These are phyloP conservation scores for Procapra przewalskii DNA, from an alignment of 2,113 vertebrate genomes.

Conservation along the genomic window DNA sequence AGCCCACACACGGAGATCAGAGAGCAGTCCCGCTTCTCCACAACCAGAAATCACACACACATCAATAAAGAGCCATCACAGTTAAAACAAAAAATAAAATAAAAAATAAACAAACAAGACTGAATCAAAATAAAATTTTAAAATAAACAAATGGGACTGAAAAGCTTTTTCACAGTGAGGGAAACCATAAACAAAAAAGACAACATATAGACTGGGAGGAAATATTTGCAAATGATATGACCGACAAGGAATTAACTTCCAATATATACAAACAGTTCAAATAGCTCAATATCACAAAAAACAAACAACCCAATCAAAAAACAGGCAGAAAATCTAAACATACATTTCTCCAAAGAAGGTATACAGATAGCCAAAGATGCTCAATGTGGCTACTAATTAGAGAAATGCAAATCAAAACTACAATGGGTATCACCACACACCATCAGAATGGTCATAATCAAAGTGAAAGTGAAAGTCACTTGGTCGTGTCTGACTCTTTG, in stretches of 20 bases:
- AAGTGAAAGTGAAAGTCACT: background rate
- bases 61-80: background rate
- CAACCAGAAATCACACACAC: background rate
- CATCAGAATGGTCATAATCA: background rate
- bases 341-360: background rate
- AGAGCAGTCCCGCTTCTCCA: background rate
- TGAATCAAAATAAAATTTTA: background rate
- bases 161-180: background rate
- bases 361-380: background rate
- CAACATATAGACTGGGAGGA: background rate
- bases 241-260: background rate
- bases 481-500: background rate
- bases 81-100: background rate
- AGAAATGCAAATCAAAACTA: background rate
- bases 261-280: background rate
- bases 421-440: background rate
- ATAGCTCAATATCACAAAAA: background rate
- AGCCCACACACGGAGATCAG: background rate
- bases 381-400: background rate
- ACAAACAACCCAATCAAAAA: background rate
- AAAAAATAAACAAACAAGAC: background rate
- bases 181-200: background rate
- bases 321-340: background rate
- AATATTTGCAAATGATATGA: background rate
- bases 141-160: background rate